A percentile compares a stretch with the other conserved stretches of the same genome.
Evolutionary conservation across 2,797 vertebrate species (phyloP).

Genomic region (Catharus ustulatus): DNA sequence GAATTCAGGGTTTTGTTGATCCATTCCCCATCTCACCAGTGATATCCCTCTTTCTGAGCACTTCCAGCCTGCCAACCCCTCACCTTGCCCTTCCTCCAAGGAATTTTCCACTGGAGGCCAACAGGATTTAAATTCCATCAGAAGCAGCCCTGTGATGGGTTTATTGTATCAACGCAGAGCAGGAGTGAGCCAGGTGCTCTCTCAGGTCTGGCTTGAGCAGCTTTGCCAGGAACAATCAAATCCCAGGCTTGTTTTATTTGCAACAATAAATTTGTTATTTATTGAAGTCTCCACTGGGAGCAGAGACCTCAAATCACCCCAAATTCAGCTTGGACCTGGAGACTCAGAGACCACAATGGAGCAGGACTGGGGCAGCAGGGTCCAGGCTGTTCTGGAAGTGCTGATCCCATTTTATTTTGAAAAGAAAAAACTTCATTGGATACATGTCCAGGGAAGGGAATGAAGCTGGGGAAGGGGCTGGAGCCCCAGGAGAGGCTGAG

Average conservation of each 20-base stretch:
- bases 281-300: background rate
- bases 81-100: background rate
- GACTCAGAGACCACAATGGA: fast-evolving
- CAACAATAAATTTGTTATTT: background rate
- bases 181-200: background rate
- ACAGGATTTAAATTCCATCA: background rate
- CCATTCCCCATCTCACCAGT: background rate
- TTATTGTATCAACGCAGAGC: background rate
- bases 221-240: background rate
- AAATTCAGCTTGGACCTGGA: background rate
- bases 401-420: background rate
- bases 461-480: background rate
- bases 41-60: background rate
- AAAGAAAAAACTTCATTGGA: fast-evolving
- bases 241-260: background rate
- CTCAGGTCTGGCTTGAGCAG: background rate
- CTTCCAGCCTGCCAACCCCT: background rate
- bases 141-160: background rate
- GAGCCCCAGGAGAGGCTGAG: background rate
- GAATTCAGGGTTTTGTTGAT: background rate
- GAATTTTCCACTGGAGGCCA: background rate
- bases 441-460: fast-evolving
- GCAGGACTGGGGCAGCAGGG: background rate
- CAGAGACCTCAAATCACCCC: background rate
- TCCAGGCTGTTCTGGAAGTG: background rate